Percentiles rank a stretch among this genome's conserved stretches.
phyloP scores from a whole-genome alignment of 2,888 invertebrate species.

The Stramonita haemastoma region DNA sequence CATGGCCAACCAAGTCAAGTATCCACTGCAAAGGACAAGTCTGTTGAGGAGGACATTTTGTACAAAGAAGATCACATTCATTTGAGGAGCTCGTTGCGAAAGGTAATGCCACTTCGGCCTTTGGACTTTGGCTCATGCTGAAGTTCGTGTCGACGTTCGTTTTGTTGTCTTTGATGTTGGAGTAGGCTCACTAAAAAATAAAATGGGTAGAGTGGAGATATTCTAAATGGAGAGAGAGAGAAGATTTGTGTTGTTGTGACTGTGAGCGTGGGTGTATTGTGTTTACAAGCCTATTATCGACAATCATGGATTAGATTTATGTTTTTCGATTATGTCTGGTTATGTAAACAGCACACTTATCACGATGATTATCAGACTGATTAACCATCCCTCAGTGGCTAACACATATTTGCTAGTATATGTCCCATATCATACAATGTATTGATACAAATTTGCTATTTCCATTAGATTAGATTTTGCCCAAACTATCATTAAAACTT shows the following conservation, averaged over 20 bases:
- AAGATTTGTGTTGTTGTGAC: neutral
- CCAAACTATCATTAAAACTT: neutral
- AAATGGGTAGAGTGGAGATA: neutral
- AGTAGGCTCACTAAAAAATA: neutral
- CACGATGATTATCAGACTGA: neutral
- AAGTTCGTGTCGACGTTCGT: neutral
- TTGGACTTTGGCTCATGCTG: neutral
- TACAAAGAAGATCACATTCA: conserved; percentile 66
- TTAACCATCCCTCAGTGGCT: no score
- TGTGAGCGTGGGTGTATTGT: neutral
- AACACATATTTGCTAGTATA: neutral
- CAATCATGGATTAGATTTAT: neutral
- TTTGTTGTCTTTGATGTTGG: neutral
- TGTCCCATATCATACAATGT: no score
- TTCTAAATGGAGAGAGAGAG: neutral
- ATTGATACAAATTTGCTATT: neutral
- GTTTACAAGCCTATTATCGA: neutral
- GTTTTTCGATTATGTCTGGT: neutral
- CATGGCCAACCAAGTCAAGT: conserved; percentile 24
- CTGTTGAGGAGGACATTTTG: conserved; percentile 49
- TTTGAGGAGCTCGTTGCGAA: conserved; percentile 61
- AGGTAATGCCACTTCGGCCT: conserved; percentile 54
- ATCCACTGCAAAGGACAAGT: conserved; percentile 15
- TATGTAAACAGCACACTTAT: neutral
- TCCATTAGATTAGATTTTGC: neutral